A percentile compares a stretch with the other conserved stretches of the same genome.
Conservation (phyloP, 2,113 vertebrate species). For the Eonycteris spelaea region DNA sequence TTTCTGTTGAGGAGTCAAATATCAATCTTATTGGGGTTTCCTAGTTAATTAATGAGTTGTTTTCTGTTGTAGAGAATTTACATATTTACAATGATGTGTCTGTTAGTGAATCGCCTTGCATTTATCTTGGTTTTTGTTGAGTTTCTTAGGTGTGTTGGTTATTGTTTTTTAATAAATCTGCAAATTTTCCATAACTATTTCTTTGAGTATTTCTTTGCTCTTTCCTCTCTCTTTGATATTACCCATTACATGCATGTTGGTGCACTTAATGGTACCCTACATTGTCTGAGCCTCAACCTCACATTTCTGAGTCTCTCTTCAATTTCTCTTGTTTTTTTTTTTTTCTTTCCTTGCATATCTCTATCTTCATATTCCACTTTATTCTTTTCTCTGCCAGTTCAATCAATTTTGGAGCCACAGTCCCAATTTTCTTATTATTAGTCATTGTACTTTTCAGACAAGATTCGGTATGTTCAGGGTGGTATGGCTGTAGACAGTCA, state of each 20-base stretch:
- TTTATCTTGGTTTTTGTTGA: not conserved
- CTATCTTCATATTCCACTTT: not conserved
- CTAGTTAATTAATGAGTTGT: not conserved
- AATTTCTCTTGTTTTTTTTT: not conserved
- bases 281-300: not conserved
- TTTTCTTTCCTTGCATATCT: not conserved
- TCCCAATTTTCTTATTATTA: not conserved
- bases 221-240: not conserved
- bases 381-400: not conserved
- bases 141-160: not conserved
- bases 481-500: too few relatives aligned
- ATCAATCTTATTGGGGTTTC: not conserved
- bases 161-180: not conserved
- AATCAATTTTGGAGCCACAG: not conserved
- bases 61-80: not conserved
- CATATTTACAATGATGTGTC: not conserved
- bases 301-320: not conserved
- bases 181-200: not conserved
- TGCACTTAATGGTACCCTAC: not conserved
- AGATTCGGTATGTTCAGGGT: too few relatives aligned
- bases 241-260: not conserved
- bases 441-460: not conserved
- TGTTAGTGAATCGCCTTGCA: not conserved
- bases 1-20: not conserved
- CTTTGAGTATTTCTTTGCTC: not conserved